Evolutionary conservation across 2,888 invertebrate genomes (phyloP).

Genomic region (Trypoxylon attenuatum): DNA sequence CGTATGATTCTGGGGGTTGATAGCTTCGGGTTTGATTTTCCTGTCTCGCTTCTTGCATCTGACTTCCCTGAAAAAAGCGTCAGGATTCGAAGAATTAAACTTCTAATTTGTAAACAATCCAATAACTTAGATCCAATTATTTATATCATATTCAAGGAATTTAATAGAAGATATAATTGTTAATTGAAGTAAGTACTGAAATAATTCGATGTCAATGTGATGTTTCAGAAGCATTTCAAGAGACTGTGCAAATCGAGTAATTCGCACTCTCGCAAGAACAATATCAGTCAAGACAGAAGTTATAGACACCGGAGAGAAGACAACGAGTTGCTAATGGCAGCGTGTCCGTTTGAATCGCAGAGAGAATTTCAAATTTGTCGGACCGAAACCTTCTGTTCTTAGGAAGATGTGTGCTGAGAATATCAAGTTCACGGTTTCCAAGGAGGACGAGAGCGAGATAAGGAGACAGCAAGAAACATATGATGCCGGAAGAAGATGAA

Average conservation of each 20-base stretch:
- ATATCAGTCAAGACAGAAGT: not conserved
- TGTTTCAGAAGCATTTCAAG: too few relatives aligned
- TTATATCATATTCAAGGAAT: not conserved
- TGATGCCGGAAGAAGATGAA: slow-evolving; percentile 13
- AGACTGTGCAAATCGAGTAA: too few relatives aligned
- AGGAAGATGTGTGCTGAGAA: slow-evolving; percentile 66
- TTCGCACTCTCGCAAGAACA: too few relatives aligned
- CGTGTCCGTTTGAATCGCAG: slow-evolving; percentile 46
- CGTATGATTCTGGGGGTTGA: slow-evolving; percentile 64
- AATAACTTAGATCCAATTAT: not conserved
- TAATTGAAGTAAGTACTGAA: not conserved
- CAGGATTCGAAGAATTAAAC: too few relatives aligned
- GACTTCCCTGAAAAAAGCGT: slow-evolving; percentile 65
- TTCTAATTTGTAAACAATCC: too few relatives aligned
- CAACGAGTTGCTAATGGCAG: slow-evolving; percentile 40
- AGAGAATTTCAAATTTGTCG: slow-evolving; percentile 64
- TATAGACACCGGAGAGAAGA: slow-evolving; percentile 23
- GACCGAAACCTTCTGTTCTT: slow-evolving; percentile 63
- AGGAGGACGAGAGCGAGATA: slow-evolving; percentile 2
- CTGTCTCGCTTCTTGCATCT: slow-evolving; percentile 65
- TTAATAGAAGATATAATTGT: too few relatives aligned
- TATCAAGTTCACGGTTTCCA: slow-evolving; percentile 60
- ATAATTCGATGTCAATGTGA: not conserved
- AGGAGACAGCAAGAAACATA: slow-evolving; percentile 7
- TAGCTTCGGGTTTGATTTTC: slow-evolving; percentile 63